Conservation (phyloP, 2,888 invertebrate species). For the Drosophila paranaensis region DNA sequence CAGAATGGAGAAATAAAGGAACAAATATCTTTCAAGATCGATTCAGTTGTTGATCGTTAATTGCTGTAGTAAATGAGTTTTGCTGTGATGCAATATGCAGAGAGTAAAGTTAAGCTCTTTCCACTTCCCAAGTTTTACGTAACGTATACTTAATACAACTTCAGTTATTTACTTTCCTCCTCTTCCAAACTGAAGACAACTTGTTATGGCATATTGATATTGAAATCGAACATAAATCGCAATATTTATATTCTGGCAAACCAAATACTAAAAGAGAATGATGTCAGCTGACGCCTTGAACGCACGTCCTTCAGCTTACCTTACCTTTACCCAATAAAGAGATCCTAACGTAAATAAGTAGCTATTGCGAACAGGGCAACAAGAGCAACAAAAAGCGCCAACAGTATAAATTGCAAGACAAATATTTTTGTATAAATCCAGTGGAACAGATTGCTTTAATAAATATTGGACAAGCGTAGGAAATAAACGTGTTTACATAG, state of each 20-base stretch:
- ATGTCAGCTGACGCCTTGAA: neutral
- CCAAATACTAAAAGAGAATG: neutral
- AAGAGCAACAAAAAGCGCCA: neutral
- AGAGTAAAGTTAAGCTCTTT: too few relatives aligned
- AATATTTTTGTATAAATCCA: constrained; percentile 74
- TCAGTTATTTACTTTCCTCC: neutral
- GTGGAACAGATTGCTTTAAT: constrained; percentile 76
- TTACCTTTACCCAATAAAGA: constrained; percentile 6
- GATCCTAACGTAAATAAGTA: constrained; percentile 27
- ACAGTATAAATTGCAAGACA: constrained; percentile 65
- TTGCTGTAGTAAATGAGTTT: too few relatives aligned
- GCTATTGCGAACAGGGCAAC: neutral
- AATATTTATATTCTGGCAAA: neutral
- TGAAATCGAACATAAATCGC: neutral
- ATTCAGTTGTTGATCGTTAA: too few relatives aligned
- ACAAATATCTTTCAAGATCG: too few relatives aligned
- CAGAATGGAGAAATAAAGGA: too few relatives aligned
- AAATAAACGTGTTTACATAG: constrained; percentile 69
- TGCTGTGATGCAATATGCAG: too few relatives aligned
- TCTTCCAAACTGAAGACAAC: neutral
- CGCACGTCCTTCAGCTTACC: neutral
- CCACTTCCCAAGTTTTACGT: too few relatives aligned
- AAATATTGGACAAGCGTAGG: constrained; percentile 63
- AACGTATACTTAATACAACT: neutral
- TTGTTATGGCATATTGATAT: neutral